Evolutionary conservation across 1,140 invertebrate species (phyloP).

Genomic region (Galendromus occidentalis): DNA sequence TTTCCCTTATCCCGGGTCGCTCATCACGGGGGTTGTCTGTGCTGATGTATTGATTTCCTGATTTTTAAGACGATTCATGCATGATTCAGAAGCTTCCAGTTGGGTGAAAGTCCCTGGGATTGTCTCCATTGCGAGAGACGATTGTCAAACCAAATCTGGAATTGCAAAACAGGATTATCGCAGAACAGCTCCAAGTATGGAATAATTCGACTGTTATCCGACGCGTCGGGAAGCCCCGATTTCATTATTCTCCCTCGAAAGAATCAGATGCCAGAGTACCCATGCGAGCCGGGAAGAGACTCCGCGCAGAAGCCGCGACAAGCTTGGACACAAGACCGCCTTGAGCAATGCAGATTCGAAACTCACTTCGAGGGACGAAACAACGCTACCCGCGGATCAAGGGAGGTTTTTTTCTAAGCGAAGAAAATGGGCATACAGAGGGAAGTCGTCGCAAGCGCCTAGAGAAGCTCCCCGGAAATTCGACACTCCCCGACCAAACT

Average conservation of each 20-base stretch:
- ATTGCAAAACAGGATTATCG: neutral
- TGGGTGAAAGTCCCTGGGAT: neutral
- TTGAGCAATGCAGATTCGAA: too few relatives aligned
- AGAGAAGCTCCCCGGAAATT: too few relatives aligned
- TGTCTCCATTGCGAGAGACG: conserved; percentile 5
- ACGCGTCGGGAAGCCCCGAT: neutral
- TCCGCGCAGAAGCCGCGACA: neutral
- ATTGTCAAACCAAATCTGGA: conserved; percentile 9
- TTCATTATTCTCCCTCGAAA: neutral
- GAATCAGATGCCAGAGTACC: neutral
- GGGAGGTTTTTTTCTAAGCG: too few relatives aligned
- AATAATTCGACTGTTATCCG: neutral
- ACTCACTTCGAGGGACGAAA: too few relatives aligned
- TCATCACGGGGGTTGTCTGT: too few relatives aligned
- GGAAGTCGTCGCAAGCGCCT: too few relatives aligned
- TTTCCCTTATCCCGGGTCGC: too few relatives aligned
- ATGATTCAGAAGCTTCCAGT: conserved; percentile 3
- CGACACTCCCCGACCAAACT: too few relatives aligned
- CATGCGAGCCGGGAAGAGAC: neutral
- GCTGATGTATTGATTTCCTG: neutral
- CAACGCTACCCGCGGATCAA: too few relatives aligned
- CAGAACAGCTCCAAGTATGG: neutral
- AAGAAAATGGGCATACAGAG: too few relatives aligned
- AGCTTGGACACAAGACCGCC: neutral
- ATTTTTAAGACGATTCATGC: neutral